Evolutionary conservation across 1,140 invertebrate species (phyloP), one percentile per base, ranked within the genome.

Genomic region (Drosophila pectinifera): DNA sequence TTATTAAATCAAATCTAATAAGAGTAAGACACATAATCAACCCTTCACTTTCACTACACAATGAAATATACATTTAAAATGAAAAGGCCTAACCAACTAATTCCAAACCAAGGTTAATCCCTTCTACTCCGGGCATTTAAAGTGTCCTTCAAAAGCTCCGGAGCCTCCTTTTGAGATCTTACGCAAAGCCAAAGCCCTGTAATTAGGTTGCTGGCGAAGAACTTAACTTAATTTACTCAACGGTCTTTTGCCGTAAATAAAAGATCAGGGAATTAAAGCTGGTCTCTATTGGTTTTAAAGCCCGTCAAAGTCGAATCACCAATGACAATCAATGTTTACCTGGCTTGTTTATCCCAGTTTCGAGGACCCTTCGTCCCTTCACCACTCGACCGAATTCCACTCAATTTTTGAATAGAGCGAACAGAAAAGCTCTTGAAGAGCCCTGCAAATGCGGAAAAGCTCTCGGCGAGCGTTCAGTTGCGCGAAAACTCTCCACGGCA

Each of bases 401-500:
- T 75, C 70, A 65, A 74, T 53, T 73, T 64, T 46, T 41, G 41
- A 53, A 36, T 5, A 53, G 49, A 53, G 49, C 49, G 18, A 36
- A 2, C 31, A 5, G 49, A 45, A 64, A 80, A 88, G 83, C 79
- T 82, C 73, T 73, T 16, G 8, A 6, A 26, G 16, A 28, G 46
- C 34, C 55, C 48, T 41, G 72, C 20, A 26, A 38, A 34, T 26
- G 45, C 58, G 38, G 58, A 28, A 88, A 88, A 88, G 79, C 84
- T 89, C 28, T 45, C 1, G 26, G 20, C 43, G 42, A 64, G 64
- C 68, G 51, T 61, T 79, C 53, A 83, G 76, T 88, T 88, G 83
- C 80, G 83, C 79, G 79, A 78, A 83, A 89, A 83, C 77, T 83
- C 84, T 89, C 76, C 80, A 73, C 69, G 55, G 36, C 58, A 46